These are phyloP conservation scores for Pterocles orientalis DNA, from an alignment of 2,113 vertebrate species.

Conservation along the genomic window DNA sequence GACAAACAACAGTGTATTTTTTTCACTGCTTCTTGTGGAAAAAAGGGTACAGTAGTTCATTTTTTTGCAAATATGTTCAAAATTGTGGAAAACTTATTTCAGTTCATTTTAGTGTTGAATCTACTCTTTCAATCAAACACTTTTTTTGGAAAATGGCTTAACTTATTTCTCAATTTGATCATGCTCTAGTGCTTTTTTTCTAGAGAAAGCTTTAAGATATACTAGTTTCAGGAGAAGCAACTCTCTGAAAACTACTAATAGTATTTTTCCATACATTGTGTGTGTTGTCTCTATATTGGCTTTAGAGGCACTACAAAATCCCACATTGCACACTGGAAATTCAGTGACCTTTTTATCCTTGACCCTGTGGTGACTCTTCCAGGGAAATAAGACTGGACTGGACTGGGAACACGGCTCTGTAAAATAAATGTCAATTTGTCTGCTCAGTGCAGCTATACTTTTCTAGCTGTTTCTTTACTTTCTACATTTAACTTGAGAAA, in stretches of 20 bases:
- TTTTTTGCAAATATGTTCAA: not conserved
- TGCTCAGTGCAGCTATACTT: not conserved
- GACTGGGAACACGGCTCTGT: not conserved
- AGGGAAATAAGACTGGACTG: constrained; percentile 21
- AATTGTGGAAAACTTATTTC: not conserved
- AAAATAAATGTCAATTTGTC: constrained; percentile 7
- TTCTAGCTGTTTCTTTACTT: not conserved
- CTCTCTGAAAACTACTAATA: not conserved
- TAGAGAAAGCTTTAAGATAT: not conserved
- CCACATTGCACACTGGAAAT: not conserved
- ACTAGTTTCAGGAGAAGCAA: not conserved
- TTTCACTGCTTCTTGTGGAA: not conserved
- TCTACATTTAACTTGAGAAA: not conserved
- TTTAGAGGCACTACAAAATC: not conserved
- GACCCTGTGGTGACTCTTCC: constrained; percentile 34
- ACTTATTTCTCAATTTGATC: not conserved
- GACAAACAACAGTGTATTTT: not conserved
- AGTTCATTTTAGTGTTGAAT: not conserved
- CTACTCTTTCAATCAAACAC: not conserved
- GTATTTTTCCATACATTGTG: not conserved
- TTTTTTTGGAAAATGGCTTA: not conserved
- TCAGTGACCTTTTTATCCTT: constrained; percentile 54
- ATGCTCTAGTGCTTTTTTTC: not conserved
- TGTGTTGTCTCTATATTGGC: not conserved
- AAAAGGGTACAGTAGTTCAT: not conserved